A percentile compares a stretch with the other conserved stretches of the same genome.
phyloP scores from a whole-genome alignment of 2,797 vertebrate species.

The Aphelocoma californica region DNA sequence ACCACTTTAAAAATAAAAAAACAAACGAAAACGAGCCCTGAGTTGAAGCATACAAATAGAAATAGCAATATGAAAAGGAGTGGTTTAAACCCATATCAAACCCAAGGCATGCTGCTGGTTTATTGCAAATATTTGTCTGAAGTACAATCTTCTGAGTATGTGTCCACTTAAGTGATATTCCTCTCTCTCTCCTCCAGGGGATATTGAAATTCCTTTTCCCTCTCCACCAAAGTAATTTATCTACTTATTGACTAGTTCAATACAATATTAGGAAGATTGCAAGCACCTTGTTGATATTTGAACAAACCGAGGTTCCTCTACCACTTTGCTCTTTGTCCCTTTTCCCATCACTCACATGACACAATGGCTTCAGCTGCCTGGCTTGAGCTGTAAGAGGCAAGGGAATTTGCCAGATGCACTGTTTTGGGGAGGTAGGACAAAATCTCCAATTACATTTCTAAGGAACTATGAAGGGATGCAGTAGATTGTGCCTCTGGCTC shows the following conservation, averaged over 20 bases:
- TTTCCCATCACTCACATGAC: background rate
- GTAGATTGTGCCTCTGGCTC: background rate
- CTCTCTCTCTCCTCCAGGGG: background rate
- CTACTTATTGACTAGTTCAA: background rate
- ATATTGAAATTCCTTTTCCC: background rate
- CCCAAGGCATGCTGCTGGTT: background rate
- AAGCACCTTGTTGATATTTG: background rate
- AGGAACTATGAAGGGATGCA: background rate
- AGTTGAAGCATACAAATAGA: background rate
- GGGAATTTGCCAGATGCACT: rapidly evolving
- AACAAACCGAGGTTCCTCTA: background rate
- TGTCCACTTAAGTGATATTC: background rate
- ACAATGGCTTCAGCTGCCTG: background rate
- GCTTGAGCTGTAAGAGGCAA: background rate
- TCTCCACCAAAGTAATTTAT: background rate
- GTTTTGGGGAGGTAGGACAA: background rate
- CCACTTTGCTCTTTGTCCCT: background rate
- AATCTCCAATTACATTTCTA: rapidly evolving
- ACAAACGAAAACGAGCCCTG: rapidly evolving
- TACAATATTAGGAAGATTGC: background rate
- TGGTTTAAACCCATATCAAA: background rate
- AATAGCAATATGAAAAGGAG: background rate
- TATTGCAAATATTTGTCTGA: background rate
- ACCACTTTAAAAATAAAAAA: background rate
- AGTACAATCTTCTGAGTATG: background rate